phyloP scores from a whole-genome alignment of 2,797 vertebrate species.

The Macropus fuliginosus region DNA sequence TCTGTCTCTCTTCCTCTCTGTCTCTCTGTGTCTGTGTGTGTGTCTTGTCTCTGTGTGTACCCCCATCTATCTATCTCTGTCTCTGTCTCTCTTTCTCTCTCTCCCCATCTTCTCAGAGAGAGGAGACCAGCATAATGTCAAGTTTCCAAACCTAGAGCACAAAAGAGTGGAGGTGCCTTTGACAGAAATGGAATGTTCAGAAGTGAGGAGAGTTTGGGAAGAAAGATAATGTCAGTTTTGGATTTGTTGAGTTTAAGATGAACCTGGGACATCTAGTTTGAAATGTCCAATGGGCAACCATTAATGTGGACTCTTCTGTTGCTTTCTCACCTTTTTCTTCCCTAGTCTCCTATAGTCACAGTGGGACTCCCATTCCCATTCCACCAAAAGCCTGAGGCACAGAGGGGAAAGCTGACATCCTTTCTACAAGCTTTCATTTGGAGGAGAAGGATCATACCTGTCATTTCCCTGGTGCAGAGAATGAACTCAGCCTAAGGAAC shows the following conservation, averaged over 20 bases:
- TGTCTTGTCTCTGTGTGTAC: not conserved
- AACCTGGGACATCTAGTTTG: not conserved
- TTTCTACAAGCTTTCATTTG: not conserved
- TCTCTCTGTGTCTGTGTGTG: not conserved
- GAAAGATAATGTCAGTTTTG: not conserved
- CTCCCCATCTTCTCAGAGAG: not conserved
- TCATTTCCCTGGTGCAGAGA: not conserved
- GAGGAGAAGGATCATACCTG: not conserved
- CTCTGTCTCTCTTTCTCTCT: not conserved
- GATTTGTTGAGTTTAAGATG: not conserved
- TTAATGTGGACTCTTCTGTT: not conserved
- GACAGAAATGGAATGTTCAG: not conserved
- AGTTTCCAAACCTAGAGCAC: not conserved
- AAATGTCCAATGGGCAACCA: not conserved
- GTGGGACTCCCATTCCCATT: not conserved
- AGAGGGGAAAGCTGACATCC: not conserved
- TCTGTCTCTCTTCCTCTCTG: not conserved
- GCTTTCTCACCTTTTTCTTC: not conserved
- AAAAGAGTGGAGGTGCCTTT: not conserved
- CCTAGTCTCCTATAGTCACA: not conserved
- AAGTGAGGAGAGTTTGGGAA: not conserved
- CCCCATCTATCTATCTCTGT: not conserved
- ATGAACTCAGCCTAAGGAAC: not conserved
- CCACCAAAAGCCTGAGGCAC: not conserved
- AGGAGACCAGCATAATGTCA: not conserved